Conservation (phyloP, 2,888 invertebrate species). For the Stegophylla sp. region DNA sequence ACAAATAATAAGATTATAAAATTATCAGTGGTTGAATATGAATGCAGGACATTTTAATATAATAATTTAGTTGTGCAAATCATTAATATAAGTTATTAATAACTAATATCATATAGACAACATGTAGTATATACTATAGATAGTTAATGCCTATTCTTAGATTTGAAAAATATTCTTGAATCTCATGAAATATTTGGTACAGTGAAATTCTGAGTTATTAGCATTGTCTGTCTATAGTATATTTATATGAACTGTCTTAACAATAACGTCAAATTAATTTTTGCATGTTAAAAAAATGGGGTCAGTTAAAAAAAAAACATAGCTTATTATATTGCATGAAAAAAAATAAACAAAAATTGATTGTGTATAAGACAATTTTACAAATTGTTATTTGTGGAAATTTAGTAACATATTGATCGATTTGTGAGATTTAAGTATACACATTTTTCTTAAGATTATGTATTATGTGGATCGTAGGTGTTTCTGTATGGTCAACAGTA, state of each 20-base stretch:
- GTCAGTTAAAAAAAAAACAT: not conserved
- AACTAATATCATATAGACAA: constrained; percentile 2
- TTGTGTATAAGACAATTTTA: not conserved
- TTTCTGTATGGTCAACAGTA: not conserved
- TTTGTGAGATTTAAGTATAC: not conserved
- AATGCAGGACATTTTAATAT: constrained; percentile 1
- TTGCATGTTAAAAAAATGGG: constrained; percentile 30
- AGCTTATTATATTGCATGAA: constrained; percentile 43
- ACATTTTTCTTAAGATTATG: not conserved
- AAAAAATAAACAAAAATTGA: constrained; percentile 3
- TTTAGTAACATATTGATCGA: not conserved
- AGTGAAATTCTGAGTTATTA: too few species aligned
- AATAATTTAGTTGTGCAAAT: not conserved
- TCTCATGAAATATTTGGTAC: too few species aligned
- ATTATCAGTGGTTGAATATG: constrained; percentile 18
- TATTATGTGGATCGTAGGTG: not conserved
- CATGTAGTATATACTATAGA: too few species aligned
- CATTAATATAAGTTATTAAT: constrained; percentile 12
- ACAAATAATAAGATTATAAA: not conserved
- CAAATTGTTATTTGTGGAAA: not conserved
- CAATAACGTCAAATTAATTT: not conserved
- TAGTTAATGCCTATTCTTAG: too few species aligned
- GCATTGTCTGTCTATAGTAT: too few species aligned
- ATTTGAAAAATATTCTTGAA: too few species aligned
- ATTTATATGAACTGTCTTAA: not conserved